A percentile compares a stretch with the other conserved stretches of the same genome.
Conservation (phyloP, 2,113 vertebrate species). For the Pimephales promelas region DNA sequence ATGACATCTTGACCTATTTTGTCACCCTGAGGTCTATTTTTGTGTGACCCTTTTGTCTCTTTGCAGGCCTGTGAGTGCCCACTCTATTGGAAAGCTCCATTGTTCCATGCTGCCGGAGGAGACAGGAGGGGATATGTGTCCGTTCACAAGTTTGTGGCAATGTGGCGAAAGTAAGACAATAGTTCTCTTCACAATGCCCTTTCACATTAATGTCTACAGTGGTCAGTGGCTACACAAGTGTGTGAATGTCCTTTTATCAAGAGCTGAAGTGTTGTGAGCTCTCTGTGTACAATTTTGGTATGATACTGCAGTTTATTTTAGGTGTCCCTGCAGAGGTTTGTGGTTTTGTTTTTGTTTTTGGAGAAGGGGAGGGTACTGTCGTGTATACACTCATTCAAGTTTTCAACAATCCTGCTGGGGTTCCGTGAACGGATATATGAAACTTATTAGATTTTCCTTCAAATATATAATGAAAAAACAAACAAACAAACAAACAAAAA, state of each 20-base stretch:
- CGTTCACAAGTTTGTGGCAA: slow-evolving; percentile 94
- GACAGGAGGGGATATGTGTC: slow-evolving; percentile 91
- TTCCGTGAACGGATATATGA: not conserved
- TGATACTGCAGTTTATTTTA: slow-evolving; percentile 14
- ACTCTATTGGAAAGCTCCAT: slow-evolving; percentile 93
- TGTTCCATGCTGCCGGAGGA: slow-evolving; percentile 89
- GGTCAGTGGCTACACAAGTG: not conserved
- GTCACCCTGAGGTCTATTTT: slow-evolving; percentile 1
- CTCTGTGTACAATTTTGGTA: not conserved
- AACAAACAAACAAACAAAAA: too few relatives aligned
- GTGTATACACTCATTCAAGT: not conserved
- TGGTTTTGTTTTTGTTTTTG: slow-evolving; percentile 41
- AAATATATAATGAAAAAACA: not conserved
- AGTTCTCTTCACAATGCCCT: slow-evolving; percentile 50
- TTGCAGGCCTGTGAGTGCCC: slow-evolving; percentile 91
- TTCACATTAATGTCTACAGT: slow-evolving; percentile 4
- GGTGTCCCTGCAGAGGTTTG: slow-evolving; percentile 48
- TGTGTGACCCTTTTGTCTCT: slow-evolving; percentile 37
- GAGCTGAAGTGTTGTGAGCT: not conserved
- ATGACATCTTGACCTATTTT: not conserved
- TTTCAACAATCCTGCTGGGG: not conserved
- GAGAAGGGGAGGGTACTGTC: slow-evolving; percentile 12
- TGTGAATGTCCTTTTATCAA: not conserved
- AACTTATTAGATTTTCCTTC: not conserved
- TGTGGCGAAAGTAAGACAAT: slow-evolving; percentile 97